A percentile compares a stretch with the other conserved stretches of the same genome.
Evolutionary conservation across 2,888 invertebrate species (phyloP).

Genomic region (Neoascia interrupta): DNA sequence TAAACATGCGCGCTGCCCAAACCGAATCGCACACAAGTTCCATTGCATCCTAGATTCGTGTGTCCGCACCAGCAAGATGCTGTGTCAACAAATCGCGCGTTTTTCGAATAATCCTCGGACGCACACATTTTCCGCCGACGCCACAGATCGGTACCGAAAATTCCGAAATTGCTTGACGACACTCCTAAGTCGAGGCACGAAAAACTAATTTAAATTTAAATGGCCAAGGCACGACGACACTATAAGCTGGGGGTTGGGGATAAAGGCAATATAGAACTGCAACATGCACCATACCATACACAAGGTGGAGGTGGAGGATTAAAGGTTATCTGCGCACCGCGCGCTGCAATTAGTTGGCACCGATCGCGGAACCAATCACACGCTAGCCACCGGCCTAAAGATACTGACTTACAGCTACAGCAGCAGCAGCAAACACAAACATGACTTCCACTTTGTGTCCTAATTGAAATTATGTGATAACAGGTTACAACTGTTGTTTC

Average conservation of each 20-base stretch:
- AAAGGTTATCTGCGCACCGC: conserved; percentile 68
- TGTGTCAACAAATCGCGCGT: conserved; percentile 69
- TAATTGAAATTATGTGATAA: conserved; percentile 70
- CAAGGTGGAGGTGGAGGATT: conserved; percentile 60
- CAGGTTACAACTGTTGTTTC: conserved; percentile 68
- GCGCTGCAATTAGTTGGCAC: conserved; percentile 69
- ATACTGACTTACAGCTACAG: conserved; percentile 35
- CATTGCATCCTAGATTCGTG: conserved; percentile 11
- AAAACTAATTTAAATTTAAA: conserved; percentile 77
- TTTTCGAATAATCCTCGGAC: conserved; percentile 63
- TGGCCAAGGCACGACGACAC: conserved; percentile 73
- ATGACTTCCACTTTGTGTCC: conserved; percentile 70
- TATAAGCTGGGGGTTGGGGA: background rate
- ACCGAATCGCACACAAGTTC: conserved; percentile 48
- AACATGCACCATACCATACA: no score
- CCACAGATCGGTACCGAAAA: conserved; percentile 61
- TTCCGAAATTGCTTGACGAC: conserved; percentile 59
- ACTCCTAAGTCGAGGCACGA: conserved; percentile 73
- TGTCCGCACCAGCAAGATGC: conserved; percentile 24
- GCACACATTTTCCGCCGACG: conserved; percentile 21
- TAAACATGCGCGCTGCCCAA: no score
- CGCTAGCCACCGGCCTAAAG: conserved; percentile 57
- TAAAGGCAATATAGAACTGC: conserved; percentile 9
- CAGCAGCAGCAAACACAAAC: conserved; percentile 57
- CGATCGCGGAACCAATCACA: conserved; percentile 70